Conservation (phyloP, 2,113 vertebrate species). For the Cololabis saira region DNA sequence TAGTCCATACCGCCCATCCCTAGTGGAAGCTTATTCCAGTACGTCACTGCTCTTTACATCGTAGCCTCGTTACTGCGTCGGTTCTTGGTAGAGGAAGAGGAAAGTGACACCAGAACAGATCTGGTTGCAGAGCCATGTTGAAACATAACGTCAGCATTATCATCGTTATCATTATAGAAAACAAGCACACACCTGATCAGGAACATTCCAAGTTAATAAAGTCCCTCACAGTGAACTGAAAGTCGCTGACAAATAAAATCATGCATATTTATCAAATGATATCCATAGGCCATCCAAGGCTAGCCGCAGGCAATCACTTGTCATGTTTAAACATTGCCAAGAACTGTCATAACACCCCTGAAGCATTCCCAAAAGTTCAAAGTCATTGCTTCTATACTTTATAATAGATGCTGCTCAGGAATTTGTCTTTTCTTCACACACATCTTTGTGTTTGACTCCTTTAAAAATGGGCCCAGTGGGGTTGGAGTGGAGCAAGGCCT, state of each 20-base stretch:
- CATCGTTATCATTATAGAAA: too few species aligned
- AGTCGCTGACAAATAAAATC: conserved; percentile 9
- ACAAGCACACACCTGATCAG: neutral
- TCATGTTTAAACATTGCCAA: conserved; percentile 56
- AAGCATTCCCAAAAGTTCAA: conserved; percentile 58
- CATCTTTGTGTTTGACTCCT: conserved; percentile 35
- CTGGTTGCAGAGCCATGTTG: too few species aligned
- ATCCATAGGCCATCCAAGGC: conserved; percentile 50
- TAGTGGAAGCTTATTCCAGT: too few species aligned
- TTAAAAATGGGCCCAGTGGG: conserved; percentile 31
- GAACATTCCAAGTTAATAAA: conserved; percentile 9
- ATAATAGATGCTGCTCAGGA: conserved; percentile 50
- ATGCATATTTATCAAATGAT: conserved; percentile 36
- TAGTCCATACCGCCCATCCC: too few species aligned
- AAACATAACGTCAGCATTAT: too few species aligned
- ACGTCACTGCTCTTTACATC: too few species aligned
- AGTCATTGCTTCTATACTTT: conserved; percentile 44
- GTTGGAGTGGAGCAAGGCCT: conserved; percentile 4
- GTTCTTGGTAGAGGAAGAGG: too few species aligned
- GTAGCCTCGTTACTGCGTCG: too few species aligned
- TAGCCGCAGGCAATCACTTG: conserved; percentile 45
- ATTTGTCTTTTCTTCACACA: conserved; percentile 31
- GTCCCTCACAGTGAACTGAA: conserved; percentile 12
- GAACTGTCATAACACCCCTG: conserved; percentile 56
- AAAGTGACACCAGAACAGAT: too few species aligned